Base-by-base conservation (phyloP, 2,113 vertebrate genomes). In the Burhinus oedicnemus region DNA sequence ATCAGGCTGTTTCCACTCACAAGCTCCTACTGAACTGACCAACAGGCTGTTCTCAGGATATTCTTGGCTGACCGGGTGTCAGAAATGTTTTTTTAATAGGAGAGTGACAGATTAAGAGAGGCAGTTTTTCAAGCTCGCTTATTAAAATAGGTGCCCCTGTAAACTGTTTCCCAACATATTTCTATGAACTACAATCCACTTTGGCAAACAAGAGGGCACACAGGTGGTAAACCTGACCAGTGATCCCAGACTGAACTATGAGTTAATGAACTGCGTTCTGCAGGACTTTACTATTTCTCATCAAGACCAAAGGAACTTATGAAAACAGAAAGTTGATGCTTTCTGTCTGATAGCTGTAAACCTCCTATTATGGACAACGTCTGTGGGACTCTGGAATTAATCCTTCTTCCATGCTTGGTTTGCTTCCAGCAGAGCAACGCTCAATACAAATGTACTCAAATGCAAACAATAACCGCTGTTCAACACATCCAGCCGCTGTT, bases 401-500 rank as follows among this genome's bases (percentile, higher is more conserved):
- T 14, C 36, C 36, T 36, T 64, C 26, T 80, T 38, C 44, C 12
- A 8, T 12, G 25, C n/a, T 54, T 38, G 14, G 10, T 57, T 64
- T 77, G 12, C 25, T 42, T 52, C 38, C 49, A 80, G 23, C 0
- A 65, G 42, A 40, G 20, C 5, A 12, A 68, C 10, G 17, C 65
- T 74, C 49, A 25, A 11, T 4, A 81, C 2, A 51, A n/a, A 78
- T 2, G 8, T 9, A 36, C 38, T 12, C 26, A 60, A n/a, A 32
- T 11, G 15, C 42, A 92, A 61, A 32, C 42, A 74, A 10, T 19
- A 51, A 49, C 11, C 15, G 38, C 71, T 66, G 2, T 5, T 51
- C 29, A 75, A 25, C 2, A 3, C 66, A 85, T 5, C 9, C 51
- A 25, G 15, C 55, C 0, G 0, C 38, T 9, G 49, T 1, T 62